Conservation (phyloP, 1,140 invertebrate genomes). For the Micrasema minimum region DNA sequence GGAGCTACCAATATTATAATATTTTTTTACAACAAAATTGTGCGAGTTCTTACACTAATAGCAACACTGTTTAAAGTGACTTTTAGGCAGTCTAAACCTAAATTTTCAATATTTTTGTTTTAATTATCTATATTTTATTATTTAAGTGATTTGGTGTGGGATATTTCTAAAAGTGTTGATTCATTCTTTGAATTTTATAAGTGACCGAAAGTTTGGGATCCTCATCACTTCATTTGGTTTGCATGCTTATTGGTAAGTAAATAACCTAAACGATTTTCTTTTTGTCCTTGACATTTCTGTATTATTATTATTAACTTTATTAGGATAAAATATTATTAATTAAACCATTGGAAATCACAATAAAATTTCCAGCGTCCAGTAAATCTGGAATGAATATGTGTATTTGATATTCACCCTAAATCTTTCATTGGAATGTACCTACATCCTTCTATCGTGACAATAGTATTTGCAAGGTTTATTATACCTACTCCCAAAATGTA, state of each 20-base stretch:
- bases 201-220: constrained; percentile 9
- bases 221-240: constrained; percentile 10
- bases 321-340: not conserved
- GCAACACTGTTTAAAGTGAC: constrained; percentile 30
- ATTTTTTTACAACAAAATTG: not conserved
- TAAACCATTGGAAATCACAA: no score
- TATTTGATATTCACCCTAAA: no score
- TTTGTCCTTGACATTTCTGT: constrained; percentile 43
- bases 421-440: no score
- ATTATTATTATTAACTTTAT: constrained; percentile 35
- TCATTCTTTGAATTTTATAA: constrained; percentile 7
- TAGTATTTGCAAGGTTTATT: no score
- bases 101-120: constrained; percentile 33
- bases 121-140: constrained; percentile 16
- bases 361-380: no score
- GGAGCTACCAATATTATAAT: not conserved
- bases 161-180: constrained; percentile 11
- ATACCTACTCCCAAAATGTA: no score
- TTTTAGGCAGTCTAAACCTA: constrained; percentile 34
- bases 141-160: constrained; percentile 15
- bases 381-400: no score
- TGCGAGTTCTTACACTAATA: not conserved
- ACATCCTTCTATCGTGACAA: no score
- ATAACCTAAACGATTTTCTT: constrained; percentile 29
- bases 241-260: constrained; percentile 35